Evolutionary conservation across 2,888 invertebrate species (phyloP), one percentile per base, ranked within the genome.

Genomic region (Siphlonurus alternatus): DNA sequence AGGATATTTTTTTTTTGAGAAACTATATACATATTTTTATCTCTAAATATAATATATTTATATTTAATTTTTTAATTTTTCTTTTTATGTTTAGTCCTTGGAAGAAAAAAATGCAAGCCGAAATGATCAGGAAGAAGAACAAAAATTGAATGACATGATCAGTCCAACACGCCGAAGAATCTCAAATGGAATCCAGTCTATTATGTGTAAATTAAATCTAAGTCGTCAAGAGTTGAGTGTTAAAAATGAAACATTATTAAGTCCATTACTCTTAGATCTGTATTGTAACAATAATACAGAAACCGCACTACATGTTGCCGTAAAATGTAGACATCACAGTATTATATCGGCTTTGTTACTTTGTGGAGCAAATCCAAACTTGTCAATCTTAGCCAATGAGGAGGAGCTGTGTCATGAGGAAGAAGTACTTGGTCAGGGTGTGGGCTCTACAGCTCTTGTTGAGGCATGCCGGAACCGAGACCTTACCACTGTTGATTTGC

Each of bases 141-240:
- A 65, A 22, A 65, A 61, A 20, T 64, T 63, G 18, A 64, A 67
- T 25, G 69, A 70, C 56, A 71, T 72, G 53, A 68, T 79, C 23
- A 83, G 81, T 69, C 85, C 84, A 68, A 84, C 79, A 1, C 83
- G 86, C 61, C 81, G 85, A 68, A 81, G 89, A 67, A 88, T 93
- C 69, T 92, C 93, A 0, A 86, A 88, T 71, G 92, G 93, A 0
- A 93, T 93, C 67, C 92, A 92, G 72, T 88, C 89, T 23, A 87
- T 93, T 61, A 90, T 94, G 81, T 89, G 87, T 61, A 86, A 87
- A 69, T 77, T 93, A 63, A 90, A 87, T 70, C 83, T 87, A 61
- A 79, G 80, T 61, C 23, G 78, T 79, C 67, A 64, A 67, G 77
- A 77, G 65, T 76, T 71, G 66, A 65, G 64, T 63, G 59, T 53